Evolutionary conservation across 64 coral and sea anemone species (phyloP).

Genomic region (Stichodactyla helianthus): DNA sequence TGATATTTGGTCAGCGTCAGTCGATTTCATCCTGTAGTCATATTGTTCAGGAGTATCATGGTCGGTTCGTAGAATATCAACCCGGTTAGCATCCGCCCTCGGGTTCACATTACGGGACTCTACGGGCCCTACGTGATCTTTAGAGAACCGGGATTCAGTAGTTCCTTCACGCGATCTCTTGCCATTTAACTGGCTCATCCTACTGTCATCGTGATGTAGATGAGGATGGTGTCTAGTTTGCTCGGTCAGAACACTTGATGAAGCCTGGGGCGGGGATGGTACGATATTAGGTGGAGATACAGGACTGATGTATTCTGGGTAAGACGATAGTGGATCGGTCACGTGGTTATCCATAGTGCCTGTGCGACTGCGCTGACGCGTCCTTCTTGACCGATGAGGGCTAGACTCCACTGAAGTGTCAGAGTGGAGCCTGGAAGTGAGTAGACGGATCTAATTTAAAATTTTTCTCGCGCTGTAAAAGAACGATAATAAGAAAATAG

Average conservation of each 20-base stretch:
- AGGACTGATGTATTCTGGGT: slow-evolving; percentile 19
- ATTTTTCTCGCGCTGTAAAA: neutral
- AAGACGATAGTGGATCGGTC: neutral
- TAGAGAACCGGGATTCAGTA: neutral
- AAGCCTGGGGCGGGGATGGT: slow-evolving; percentile 4
- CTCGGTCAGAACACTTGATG: slow-evolving; percentile 18
- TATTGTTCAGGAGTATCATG: slow-evolving; percentile 20
- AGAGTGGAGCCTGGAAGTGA: neutral
- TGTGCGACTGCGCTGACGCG: slow-evolving; percentile 38
- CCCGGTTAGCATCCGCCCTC: neutral
- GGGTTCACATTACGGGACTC: neutral
- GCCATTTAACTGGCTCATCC: neutral
- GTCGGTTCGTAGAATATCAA: slow-evolving; percentile 42
- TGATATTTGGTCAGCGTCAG: slow-evolving; percentile 17
- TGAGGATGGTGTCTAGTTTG: slow-evolving; percentile 18
- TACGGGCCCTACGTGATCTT: neutral
- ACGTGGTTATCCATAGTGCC: slow-evolving; percentile 26
- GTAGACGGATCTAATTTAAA: neutral
- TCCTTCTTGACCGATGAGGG: slow-evolving; percentile 36
- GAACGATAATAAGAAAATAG: neutral
- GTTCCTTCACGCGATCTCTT: slow-evolving; percentile 7
- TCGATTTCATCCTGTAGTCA: neutral
- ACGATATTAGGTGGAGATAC: neutral
- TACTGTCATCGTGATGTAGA: neutral
- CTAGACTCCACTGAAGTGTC: slow-evolving; percentile 11